phyloP scores from a whole-genome alignment of 2,888 invertebrate genomes.

The Phrixothrix hirtus region DNA sequence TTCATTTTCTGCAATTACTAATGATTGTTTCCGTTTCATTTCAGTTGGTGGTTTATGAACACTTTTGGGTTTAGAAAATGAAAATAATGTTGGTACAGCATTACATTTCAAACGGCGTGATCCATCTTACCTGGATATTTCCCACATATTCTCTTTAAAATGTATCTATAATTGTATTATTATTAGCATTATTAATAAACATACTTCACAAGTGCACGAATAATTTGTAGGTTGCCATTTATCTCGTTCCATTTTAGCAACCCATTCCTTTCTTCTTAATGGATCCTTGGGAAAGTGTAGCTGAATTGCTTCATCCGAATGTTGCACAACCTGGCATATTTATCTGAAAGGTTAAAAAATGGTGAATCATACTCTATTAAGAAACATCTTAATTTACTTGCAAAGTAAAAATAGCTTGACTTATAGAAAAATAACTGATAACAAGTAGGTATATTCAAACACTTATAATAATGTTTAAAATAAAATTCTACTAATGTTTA shows the following conservation, averaged over 20 bases:
- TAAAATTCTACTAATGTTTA: too few species aligned
- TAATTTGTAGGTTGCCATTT: conserved; percentile 5
- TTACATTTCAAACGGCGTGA: conserved; percentile 12
- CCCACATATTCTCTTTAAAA: conserved; percentile 6
- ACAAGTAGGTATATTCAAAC: too few species aligned
- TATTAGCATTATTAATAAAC: background rate
- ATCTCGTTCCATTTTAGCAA: conserved; percentile 6
- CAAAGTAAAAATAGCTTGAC: too few species aligned
- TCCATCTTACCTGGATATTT: conserved; percentile 10
- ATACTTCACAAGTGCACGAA: conserved; percentile 4
- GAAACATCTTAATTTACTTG: too few species aligned
- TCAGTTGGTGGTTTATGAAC: too few species aligned
- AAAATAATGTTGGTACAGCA: conserved; percentile 16
- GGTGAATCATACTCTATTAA: too few species aligned
- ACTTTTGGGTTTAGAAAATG: too few species aligned
- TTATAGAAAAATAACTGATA: too few species aligned
- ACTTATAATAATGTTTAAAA: too few species aligned
- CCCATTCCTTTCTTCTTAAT: conserved; percentile 4
- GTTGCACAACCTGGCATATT: conserved; percentile 13
- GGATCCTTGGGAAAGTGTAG: conserved; percentile 8
- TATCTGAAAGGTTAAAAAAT: too few species aligned
- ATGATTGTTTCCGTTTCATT: too few species aligned
- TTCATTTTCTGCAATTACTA: too few species aligned
- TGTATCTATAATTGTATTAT: conserved; percentile 1
- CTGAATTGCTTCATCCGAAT: conserved; percentile 4